Evolutionary conservation across 2,888 invertebrate species (phyloP).

Genomic region (Kryphioiulus occultus): DNA sequence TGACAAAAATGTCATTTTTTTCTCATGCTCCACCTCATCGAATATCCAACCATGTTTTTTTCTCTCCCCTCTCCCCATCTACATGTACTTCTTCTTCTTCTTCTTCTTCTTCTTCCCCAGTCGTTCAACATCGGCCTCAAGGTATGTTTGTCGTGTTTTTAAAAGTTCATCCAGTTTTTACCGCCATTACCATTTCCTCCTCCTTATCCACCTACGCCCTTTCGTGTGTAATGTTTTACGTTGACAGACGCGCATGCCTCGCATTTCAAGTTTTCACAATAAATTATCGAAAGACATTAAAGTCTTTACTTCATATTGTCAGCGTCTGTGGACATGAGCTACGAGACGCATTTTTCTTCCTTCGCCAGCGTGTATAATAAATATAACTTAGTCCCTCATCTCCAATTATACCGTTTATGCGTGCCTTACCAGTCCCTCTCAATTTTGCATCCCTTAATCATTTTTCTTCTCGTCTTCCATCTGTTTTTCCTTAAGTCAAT

Average conservation of each 20-base stretch:
- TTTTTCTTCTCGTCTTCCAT: no score
- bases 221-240: not conserved
- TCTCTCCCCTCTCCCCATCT: not conserved
- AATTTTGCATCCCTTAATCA: not conserved
- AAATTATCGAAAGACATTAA: not conserved
- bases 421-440: not conserved
- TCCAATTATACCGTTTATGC: not conserved
- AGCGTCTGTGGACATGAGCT: not conserved
- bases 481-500: not conserved
- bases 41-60: not conserved
- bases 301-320: slow-evolving; percentile 1
- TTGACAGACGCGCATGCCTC: not conserved
- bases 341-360: not conserved
- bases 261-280: not conserved
- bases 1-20: slow-evolving; percentile 33
- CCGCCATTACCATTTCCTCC: not conserved
- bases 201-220: not conserved
- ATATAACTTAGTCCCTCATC: slow-evolving; percentile 10
- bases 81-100: no score
- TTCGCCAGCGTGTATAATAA: not conserved
- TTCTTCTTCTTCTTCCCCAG: not conserved
- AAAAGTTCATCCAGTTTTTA: not conserved
- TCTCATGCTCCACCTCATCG: slow-evolving; percentile 25
- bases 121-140: not conserved
- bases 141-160: not conserved